Conservation (phyloP, 2,113 vertebrate genomes). For the Crotophaga sulcirostris region DNA sequence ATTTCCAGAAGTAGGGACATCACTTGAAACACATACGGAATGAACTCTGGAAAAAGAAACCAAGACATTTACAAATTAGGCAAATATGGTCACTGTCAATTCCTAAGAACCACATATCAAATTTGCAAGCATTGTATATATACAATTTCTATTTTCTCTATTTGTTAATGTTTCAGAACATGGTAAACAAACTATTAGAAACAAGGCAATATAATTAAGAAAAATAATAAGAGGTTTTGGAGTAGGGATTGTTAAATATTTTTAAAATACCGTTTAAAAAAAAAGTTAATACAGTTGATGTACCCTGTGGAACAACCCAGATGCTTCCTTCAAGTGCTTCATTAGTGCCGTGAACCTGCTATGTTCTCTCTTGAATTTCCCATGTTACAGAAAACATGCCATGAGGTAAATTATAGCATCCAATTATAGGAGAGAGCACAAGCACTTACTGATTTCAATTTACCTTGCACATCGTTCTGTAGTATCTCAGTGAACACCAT, state of each 20-base stretch:
- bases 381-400: not conserved
- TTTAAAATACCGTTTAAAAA: not conserved
- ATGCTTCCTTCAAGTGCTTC: not conserved
- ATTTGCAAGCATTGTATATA: not conserved
- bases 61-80: not conserved
- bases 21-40: conserved; percentile 98
- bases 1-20: conserved; percentile 99
- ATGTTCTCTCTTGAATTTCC: not conserved
- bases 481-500: conserved; percentile 97
- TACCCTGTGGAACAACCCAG: not conserved
- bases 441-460: not conserved
- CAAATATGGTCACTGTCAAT: not conserved
- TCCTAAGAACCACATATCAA: fast-evolving
- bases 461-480: conserved; percentile 96
- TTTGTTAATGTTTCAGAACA: not conserved
- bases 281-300: not conserved
- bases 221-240: not conserved
- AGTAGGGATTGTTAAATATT: not conserved
- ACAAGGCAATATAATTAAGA: not conserved
- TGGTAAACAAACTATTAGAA: not conserved
- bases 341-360: not conserved
- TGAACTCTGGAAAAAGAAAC: conserved; percentile 85
- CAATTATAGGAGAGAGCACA: not conserved
- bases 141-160: not conserved
- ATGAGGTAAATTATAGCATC: not conserved